Conservation (phyloP, 2,113 vertebrate species). For the Mirounga angustirostris region DNA sequence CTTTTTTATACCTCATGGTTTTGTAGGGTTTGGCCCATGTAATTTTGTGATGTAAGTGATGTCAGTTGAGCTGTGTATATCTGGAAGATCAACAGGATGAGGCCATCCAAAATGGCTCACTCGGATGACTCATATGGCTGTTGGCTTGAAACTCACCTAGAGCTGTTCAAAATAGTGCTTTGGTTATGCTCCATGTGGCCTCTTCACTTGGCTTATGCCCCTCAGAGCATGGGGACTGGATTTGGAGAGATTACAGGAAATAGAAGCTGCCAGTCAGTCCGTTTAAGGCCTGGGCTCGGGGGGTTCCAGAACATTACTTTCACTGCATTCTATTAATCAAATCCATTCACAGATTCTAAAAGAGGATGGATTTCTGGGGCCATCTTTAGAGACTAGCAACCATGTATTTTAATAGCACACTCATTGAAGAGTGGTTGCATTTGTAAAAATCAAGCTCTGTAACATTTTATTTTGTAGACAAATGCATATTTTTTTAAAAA, state of each 20-base stretch:
- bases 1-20: not conserved
- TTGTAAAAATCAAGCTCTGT: not conserved
- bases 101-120: not conserved
- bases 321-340: not conserved
- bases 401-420: not conserved
- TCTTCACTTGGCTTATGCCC: not conserved
- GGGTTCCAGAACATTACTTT: not conserved
- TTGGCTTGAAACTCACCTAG: not conserved
- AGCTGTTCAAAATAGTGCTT: not conserved
- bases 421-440: not conserved
- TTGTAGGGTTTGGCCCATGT: not conserved
- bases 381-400: not conserved
- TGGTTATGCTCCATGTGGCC: not conserved
- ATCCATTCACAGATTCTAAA: not conserved
- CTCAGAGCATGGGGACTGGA: not conserved
- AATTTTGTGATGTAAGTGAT: too few species aligned
- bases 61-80: not conserved
- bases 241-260: not conserved
- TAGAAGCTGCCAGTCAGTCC: not conserved
- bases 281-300: rapidly evolving
- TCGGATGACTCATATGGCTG: rapidly evolving
- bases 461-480: not conserved
- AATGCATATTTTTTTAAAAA: not conserved
- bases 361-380: not conserved
- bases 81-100: not conserved